Evolutionary conservation across 1,140 invertebrate species (phyloP).

Genomic region (Streblospio benedicti): DNA sequence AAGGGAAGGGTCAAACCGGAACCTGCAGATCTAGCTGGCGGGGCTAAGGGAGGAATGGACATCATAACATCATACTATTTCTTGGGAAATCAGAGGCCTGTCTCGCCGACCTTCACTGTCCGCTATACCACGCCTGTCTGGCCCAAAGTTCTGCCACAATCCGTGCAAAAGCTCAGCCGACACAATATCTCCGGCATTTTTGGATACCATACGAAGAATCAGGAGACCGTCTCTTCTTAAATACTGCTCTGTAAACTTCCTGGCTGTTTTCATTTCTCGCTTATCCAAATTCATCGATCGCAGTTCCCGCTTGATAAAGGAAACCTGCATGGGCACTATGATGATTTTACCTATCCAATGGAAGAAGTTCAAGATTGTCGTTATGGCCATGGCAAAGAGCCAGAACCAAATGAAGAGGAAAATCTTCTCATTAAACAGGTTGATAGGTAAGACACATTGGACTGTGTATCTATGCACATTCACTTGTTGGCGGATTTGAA

Average conservation of each 20-base stretch:
- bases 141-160: constrained; percentile 16
- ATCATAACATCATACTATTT: constrained; percentile 7
- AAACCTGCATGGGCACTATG: constrained; percentile 4
- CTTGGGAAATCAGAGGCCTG: neutral
- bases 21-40: too few relatives aligned
- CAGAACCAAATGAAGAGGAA: constrained; percentile 42
- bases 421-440: constrained; percentile 41
- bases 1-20: too few relatives aligned
- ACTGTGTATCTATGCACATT: constrained; percentile 28
- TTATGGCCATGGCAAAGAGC: constrained; percentile 26
- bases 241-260: constrained; percentile 18
- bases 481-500: constrained; percentile 24
- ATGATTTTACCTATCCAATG: constrained; percentile 1
- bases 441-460: constrained; percentile 29
- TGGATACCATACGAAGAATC: constrained; percentile 17
- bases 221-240: constrained; percentile 21
- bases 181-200: constrained; percentile 19
- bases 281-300: neutral
- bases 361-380: constrained; percentile 6
- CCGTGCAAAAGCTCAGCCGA: constrained; percentile 12
- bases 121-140: neutral
- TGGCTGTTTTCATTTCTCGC: neutral
- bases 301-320: constrained; percentile 2
- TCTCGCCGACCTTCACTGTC: neutral
- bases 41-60: too few relatives aligned